These are phyloP conservation scores for Dryobota labecula DNA, from an alignment of 2,888 invertebrate genomes.

Conservation along the genomic window DNA sequence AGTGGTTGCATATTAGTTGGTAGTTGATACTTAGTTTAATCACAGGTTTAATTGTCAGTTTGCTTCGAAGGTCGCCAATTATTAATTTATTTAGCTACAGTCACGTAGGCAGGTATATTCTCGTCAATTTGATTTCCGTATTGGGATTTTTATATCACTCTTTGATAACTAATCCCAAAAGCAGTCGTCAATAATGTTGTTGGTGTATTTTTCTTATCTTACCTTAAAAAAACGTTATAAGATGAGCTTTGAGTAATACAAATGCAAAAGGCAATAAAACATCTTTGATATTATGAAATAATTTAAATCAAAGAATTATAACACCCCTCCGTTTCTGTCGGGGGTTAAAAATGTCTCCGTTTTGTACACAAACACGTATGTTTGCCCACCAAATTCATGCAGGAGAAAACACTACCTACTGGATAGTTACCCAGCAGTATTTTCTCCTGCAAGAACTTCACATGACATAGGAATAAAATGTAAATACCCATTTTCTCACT, in stretches of 20 bases:
- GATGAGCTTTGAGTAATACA: neutral
- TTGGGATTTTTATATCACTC: too few relatives aligned
- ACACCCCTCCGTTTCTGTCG: too few relatives aligned
- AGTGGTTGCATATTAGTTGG: constrained; percentile 53
- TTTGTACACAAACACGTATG: neutral
- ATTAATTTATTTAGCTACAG: constrained; percentile 32
- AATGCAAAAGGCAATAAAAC: neutral
- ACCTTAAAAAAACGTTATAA: neutral
- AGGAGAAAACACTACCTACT: constrained; percentile 4
- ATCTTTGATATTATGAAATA: neutral
- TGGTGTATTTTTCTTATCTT: neutral
- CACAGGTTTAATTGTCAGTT: constrained; percentile 5
- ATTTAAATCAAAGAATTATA: too few relatives aligned
- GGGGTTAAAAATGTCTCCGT: too few relatives aligned
- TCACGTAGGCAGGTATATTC: too few relatives aligned
- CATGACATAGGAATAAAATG: neutral
- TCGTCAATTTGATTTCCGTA: neutral
- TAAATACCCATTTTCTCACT: too few relatives aligned
- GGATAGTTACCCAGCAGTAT: too few relatives aligned
- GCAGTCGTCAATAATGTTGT: neutral
- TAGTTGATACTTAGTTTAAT: constrained; percentile 26
- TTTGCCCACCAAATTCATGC: constrained; percentile 12
- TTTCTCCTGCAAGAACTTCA: too few relatives aligned
- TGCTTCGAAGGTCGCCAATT: constrained; percentile 10
- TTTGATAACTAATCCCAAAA: too few relatives aligned